phyloP scores from a whole-genome alignment of 2,113 vertebrate genomes.

The Oceanites oceanicus region DNA sequence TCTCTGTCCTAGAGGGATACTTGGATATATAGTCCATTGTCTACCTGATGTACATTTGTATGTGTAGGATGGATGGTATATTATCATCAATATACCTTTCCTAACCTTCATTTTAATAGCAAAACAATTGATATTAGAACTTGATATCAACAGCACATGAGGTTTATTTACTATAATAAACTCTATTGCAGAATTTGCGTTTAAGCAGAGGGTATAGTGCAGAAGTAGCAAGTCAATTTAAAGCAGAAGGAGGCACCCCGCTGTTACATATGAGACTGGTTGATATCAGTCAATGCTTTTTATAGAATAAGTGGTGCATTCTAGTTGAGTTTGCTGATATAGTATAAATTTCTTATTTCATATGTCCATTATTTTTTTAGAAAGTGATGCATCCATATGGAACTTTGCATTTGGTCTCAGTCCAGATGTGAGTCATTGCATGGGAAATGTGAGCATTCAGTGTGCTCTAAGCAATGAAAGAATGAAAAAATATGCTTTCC shows the following conservation, averaged over 20 bases:
- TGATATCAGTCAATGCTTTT: not conserved
- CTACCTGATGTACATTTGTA: not conserved
- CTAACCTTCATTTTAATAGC: not conserved
- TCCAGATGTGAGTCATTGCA: not conserved
- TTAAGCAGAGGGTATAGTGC: not conserved
- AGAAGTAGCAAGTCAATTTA: not conserved
- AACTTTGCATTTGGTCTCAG: not conserved
- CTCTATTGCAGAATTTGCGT: not conserved
- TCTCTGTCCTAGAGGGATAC: not conserved
- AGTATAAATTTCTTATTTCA: not conserved
- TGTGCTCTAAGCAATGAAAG: not conserved
- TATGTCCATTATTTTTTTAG: not conserved
- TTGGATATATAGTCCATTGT: not conserved
- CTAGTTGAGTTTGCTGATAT: not conserved
- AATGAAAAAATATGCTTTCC: not conserved
- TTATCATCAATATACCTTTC: not conserved
- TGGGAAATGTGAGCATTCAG: not conserved
- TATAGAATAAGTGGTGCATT: not conserved
- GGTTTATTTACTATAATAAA: not conserved
- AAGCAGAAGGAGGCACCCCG: not conserved
- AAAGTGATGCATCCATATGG: not conserved
- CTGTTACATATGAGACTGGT: not conserved
- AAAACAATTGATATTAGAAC: not conserved
- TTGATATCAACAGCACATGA: not conserved
- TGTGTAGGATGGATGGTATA: not conserved